Evolutionary conservation across 2,888 invertebrate genomes (phyloP).

Genomic region (Coelopa pilipes): DNA sequence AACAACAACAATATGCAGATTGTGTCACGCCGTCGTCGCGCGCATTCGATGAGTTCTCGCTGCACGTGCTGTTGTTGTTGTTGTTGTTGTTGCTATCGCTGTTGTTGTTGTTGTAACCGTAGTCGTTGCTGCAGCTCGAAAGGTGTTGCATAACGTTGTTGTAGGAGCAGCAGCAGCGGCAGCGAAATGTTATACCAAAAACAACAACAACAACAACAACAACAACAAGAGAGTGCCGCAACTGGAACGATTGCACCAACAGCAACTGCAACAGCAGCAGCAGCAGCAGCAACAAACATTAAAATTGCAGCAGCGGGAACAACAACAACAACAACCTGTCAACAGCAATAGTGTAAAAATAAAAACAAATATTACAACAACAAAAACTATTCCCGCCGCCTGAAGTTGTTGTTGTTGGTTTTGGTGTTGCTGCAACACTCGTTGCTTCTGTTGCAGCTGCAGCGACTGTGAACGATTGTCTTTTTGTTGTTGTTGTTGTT

Average conservation of each 20-base stretch:
- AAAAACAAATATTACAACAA: not conserved
- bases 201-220: not conserved
- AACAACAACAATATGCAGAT: not conserved
- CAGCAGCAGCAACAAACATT: slow-evolving; percentile 8
- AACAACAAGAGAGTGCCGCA: not conserved
- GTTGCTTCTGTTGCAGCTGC: slow-evolving; percentile 15
- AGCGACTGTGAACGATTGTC: too few relatives aligned
- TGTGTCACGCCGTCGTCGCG: not conserved
- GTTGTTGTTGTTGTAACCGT: not conserved
- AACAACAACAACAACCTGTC: slow-evolving; percentile 20
- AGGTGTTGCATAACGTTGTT: slow-evolving; percentile 29
- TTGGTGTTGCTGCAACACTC: slow-evolving; percentile 2
- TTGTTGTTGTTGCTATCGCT: not conserved
- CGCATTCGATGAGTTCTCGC: too few relatives aligned
- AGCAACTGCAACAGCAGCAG: slow-evolving; percentile 5
- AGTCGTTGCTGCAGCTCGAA: slow-evolving; percentile 15
- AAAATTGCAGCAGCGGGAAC: not conserved
- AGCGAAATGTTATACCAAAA: not conserved
- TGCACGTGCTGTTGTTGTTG: not conserved
- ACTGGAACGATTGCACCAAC: not conserved
- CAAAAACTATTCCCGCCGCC: slow-evolving; percentile 16
- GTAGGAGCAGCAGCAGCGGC: not conserved
- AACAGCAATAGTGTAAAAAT: slow-evolving; percentile 10
- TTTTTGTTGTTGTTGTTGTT: not conserved
- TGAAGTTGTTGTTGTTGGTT: not conserved